phyloP scores from a whole-genome alignment of 2,797 vertebrate species.

The Sphenodon punctatus region DNA sequence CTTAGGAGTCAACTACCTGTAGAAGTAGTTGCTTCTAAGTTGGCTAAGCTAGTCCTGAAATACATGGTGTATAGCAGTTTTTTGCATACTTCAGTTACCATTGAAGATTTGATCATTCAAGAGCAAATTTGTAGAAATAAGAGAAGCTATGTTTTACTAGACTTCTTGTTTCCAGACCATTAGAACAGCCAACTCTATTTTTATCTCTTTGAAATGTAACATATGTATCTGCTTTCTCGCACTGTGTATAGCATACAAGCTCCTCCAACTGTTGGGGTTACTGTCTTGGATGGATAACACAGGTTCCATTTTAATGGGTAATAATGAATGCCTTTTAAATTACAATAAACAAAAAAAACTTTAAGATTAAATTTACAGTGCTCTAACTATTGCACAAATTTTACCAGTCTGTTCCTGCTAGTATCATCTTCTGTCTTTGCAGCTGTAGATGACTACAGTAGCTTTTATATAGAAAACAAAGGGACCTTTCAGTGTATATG shows the following conservation, averaged over 20 bases:
- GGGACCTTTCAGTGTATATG: slow-evolving; percentile 65
- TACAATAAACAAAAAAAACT: slow-evolving; percentile 65
- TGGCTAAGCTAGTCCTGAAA: slow-evolving; percentile 59
- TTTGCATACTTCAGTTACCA: not conserved
- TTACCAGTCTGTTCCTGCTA: slow-evolving; percentile 76
- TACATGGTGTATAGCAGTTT: slow-evolving; percentile 31
- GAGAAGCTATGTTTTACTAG: not conserved
- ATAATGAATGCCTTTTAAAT: slow-evolving; percentile 40
- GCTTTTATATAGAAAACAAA: slow-evolving; percentile 82
- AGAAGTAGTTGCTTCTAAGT: slow-evolving; percentile 55
- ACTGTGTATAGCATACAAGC: slow-evolving; percentile 39
- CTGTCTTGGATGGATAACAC: slow-evolving; percentile 31
- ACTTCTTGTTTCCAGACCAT: slow-evolving; percentile 41
- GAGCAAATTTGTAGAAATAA: not conserved
- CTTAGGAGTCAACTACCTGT: slow-evolving; percentile 54
- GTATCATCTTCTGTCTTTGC: slow-evolving; percentile 82
- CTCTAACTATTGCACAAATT: slow-evolving; percentile 60
- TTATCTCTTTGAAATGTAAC: slow-evolving; percentile 39
- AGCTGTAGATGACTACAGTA: slow-evolving; percentile 86
- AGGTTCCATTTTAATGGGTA: slow-evolving; percentile 52
- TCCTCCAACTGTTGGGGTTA: not conserved
- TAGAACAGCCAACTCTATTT: slow-evolving; percentile 43
- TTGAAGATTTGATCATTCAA: not conserved
- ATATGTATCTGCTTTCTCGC: slow-evolving; percentile 50
- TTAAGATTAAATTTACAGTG: slow-evolving; percentile 62